A percentile compares a stretch with the other conserved stretches of the same genome.
These are phyloP conservation scores for Pelobates cultripes DNA, from an alignment of 2,797 vertebrate species.

Conservation along the genomic window DNA sequence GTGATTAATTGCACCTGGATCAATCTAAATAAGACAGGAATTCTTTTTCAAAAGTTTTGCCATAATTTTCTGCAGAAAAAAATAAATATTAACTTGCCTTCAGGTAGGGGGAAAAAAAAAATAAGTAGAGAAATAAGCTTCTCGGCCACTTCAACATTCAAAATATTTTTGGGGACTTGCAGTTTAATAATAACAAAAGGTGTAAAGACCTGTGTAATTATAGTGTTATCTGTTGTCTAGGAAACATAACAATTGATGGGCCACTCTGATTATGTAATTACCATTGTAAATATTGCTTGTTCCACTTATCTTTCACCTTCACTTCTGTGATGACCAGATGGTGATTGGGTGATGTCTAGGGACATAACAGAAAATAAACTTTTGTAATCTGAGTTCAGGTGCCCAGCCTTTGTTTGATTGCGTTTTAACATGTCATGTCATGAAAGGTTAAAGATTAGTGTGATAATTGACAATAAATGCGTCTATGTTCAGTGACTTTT, in stretches of 20 bases:
- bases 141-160: no score
- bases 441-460: constrained; percentile 78
- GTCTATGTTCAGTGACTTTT: constrained; percentile 73
- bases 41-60: no score
- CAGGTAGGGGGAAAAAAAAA: no score
- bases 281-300: constrained; percentile 2
- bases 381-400: constrained; percentile 53
- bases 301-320: constrained; percentile 16
- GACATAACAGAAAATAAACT: constrained; percentile 46
- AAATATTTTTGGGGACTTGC: no score
- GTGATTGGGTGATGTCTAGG: constrained; percentile 14
- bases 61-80: no score
- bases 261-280: neutral
- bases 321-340: constrained; percentile 35
- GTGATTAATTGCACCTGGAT: no score
- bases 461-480: constrained; percentile 76
- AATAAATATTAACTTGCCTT: no score
- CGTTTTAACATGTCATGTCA: constrained; percentile 71
- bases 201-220: neutral
- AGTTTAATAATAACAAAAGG: no score
- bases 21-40: no score
- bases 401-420: constrained; percentile 77
- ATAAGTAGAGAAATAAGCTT: no score
- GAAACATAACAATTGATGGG: constrained; percentile 19
- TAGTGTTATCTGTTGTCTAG: constrained; percentile 14